Evolutionary conservation across 2,888 invertebrate genomes (phyloP).

Genomic region (Tetramorium bicarinatum): DNA sequence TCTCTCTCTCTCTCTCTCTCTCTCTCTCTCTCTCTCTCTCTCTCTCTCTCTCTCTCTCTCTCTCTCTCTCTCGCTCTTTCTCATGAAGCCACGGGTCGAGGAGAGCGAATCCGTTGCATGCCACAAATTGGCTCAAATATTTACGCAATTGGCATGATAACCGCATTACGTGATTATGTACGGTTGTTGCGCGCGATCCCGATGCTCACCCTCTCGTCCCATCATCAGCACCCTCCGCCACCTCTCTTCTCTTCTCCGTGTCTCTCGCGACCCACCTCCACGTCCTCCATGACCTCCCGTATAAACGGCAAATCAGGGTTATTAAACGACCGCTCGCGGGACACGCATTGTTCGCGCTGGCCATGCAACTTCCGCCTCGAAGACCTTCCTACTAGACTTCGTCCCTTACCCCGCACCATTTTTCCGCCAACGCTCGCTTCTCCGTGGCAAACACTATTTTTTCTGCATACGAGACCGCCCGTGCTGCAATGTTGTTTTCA

Average conservation of each 20-base stretch:
- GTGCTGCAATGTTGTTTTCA: not conserved
- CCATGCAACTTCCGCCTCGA: slow-evolving; percentile 74
- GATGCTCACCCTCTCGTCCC: slow-evolving; percentile 78
- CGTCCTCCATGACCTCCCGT: slow-evolving; percentile 71
- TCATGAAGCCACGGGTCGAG: slow-evolving; percentile 70
- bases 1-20: slow-evolving; percentile 55
- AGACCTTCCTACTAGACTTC: slow-evolving; percentile 66
- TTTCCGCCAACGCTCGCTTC: slow-evolving; percentile 45
- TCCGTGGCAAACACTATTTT: slow-evolving; percentile 25
- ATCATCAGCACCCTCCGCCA: slow-evolving; percentile 71
- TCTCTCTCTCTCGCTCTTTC: slow-evolving; percentile 43
- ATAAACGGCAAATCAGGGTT: slow-evolving; percentile 81
- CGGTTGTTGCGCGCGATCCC: slow-evolving; percentile 83
- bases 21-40: slow-evolving; percentile 17
- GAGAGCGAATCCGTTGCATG: slow-evolving; percentile 81
- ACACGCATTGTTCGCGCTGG: slow-evolving; percentile 72
- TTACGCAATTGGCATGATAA: slow-evolving; percentile 86
- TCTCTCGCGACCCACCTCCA: slow-evolving; percentile 51
- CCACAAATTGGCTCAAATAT: slow-evolving; percentile 85
- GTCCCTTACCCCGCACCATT: slow-evolving; percentile 47
- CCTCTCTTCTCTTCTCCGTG: slow-evolving; percentile 43
- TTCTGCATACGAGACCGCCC: not conserved
- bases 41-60: slow-evolving; percentile 61
- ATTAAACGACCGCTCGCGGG: slow-evolving; percentile 79
- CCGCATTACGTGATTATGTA: slow-evolving; percentile 85